Base-by-base conservation (phyloP, 2,797 vertebrate species). In the Enteromius trimaculatus region DNA sequence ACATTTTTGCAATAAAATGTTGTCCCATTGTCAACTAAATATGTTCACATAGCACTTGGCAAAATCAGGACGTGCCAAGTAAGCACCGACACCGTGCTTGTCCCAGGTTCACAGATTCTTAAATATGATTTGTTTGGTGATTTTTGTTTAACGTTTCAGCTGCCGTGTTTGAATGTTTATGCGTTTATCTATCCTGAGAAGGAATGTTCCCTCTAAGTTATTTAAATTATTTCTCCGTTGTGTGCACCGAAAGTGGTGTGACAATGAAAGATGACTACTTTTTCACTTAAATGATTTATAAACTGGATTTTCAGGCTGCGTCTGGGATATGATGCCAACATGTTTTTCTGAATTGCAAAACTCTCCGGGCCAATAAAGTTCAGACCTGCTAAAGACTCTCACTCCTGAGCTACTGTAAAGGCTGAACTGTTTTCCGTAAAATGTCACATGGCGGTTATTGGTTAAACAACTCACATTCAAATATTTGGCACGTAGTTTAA, bases 301-400 rank as follows among this genome's bases (percentile, higher is more conserved):
- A 72, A 82, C 71, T 39, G 71, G 42, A 82, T 75, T 75, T 82
- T 82, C 71, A 82, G 44, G 80, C 60, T 55, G 31, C 29, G 31
- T 60, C 31, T 26, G n/a, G 53, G n/a, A 37, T 3, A 10, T 26
- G 37, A 51, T 65, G 42, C 5, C 29, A 65, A 53, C 44, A 29
- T 17, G 23, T 4, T 10, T 71, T 2, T 14, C 26, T 65, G 14
- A 29, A 26, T 16, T 64, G 68, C 26, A 47, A 72, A 62, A 72
- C 14, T 14, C 29, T 75, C 65, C 6, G 9, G 23, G n/a, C 66
- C 17, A 66, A 55, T 62, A 23, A 65, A 66, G 16, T 55, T 65
- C 60, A 51, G 31, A 65, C 2, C 3, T 55, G 66, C 66, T 21
- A 21, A 60, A 60, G 23, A 7, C 14, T 5, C 51, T 16, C 13